Evolutionary conservation across 2,888 invertebrate species (phyloP).

Genomic region (Dryococelus australis): DNA sequence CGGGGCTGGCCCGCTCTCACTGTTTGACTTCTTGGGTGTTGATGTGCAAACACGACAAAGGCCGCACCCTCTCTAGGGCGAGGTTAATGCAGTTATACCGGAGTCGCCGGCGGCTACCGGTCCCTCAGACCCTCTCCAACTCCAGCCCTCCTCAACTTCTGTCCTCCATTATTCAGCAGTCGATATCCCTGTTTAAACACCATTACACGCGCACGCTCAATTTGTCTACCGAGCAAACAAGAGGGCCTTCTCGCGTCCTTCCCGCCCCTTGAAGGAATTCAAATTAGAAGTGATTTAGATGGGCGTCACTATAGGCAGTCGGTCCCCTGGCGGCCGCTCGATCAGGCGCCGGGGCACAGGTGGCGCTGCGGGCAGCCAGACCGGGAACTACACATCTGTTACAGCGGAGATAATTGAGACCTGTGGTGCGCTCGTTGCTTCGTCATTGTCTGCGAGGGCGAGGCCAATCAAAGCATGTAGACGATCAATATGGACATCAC

Average conservation of each 20-base stretch:
- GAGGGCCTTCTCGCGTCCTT: not conserved
- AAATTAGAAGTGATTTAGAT: slow-evolving; percentile 16
- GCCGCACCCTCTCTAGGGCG: not conserved
- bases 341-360: not conserved
- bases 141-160: not conserved
- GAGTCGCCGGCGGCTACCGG: not conserved
- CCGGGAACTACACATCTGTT: not conserved
- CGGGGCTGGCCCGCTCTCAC: not conserved
- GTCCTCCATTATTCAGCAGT: not conserved
- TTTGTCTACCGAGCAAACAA: not conserved
- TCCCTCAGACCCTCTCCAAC: not conserved
- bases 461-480: no score
- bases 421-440: not conserved
- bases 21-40: not conserved
- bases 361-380: not conserved
- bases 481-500: no score
- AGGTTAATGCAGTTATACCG: not conserved
- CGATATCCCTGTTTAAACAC: slow-evolving; percentile 16
- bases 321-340: not conserved
- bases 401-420: not conserved
- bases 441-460: not conserved
- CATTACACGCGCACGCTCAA: slow-evolving; percentile 9
- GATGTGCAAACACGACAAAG: slow-evolving; percentile 9
- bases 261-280: not conserved
- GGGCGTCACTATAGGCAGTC: not conserved